Conservation (phyloP, 2,113 vertebrate genomes). For the Gambusia affinis region DNA sequence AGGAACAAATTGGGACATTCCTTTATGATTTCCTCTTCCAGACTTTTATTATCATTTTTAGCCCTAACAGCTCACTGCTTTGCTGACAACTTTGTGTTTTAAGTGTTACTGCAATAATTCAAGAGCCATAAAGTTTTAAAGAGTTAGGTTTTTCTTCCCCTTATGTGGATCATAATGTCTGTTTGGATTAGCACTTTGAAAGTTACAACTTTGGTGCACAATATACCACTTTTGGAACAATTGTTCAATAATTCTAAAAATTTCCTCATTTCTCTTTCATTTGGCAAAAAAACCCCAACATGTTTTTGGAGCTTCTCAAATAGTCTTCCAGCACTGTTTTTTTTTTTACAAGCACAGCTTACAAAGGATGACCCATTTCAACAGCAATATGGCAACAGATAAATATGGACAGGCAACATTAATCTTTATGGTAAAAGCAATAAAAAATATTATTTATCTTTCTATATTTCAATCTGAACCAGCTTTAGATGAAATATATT, state of each 20-base stretch:
- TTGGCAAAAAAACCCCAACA: too few species aligned
- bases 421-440: background rate
- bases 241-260: too few species aligned
- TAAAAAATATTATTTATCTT: too few species aligned
- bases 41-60: background rate
- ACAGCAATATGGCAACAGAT: background rate
- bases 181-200: background rate
- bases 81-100: background rate
- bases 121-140: background rate
- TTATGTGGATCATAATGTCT: background rate
- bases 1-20: background rate
- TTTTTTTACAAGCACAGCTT: background rate
- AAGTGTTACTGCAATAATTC: background rate
- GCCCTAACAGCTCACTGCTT: background rate
- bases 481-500: too few species aligned
- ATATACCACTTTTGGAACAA: too few species aligned
- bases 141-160: background rate
- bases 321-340: too few species aligned
- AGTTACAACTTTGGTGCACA: too few species aligned
- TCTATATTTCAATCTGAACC: too few species aligned
- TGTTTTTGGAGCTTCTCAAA: too few species aligned
- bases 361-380: background rate
- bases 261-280: too few species aligned
- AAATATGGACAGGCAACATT: background rate
- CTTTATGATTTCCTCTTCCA: background rate